phyloP scores from a whole-genome alignment of 2,888 invertebrate species.

The Clepsis dumicolana region DNA sequence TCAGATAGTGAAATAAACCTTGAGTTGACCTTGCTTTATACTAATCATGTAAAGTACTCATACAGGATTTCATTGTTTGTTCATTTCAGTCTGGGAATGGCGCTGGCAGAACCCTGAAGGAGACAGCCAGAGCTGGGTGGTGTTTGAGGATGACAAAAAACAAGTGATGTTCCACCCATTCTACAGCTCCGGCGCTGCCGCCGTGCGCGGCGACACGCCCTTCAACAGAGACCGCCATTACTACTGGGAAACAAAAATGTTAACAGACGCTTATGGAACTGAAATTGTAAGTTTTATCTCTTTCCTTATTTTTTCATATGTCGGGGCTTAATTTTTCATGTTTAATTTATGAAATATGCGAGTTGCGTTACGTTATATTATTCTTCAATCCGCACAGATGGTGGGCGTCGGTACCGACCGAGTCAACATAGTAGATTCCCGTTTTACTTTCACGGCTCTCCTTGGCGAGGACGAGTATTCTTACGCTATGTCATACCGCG shows the following conservation, averaged over 20 bases:
- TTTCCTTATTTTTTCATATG: background rate
- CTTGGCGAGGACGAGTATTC: constrained; percentile 93
- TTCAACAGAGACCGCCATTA: constrained; percentile 90
- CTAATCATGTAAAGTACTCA: too few relatives aligned
- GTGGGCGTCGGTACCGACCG: constrained; percentile 93
- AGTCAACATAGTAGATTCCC: constrained; percentile 87
- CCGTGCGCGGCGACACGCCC: constrained; percentile 89
- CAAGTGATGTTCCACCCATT: constrained; percentile 93
- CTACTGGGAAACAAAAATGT: constrained; percentile 96
- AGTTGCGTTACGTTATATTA: background rate
- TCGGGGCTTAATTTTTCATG: too few relatives aligned
- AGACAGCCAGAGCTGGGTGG: constrained; percentile 60
- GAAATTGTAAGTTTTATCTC: constrained; percentile 90
- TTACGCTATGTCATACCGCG: constrained; percentile 94
- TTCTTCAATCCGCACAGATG: constrained; percentile 88
- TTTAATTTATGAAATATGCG: background rate
- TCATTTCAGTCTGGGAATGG: constrained; percentile 75
- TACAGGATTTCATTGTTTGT: background rate
- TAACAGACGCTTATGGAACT: constrained; percentile 93
- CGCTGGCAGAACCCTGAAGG: constrained; percentile 70
- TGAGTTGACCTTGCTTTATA: too few relatives aligned
- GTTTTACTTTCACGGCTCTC: constrained; percentile 91
- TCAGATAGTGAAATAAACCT: too few relatives aligned
- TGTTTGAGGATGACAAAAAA: constrained; percentile 82
- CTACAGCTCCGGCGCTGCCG: constrained; percentile 94